phyloP scores from a whole-genome alignment of 2,797 vertebrate genomes.

The Anguilla pacifica region DNA sequence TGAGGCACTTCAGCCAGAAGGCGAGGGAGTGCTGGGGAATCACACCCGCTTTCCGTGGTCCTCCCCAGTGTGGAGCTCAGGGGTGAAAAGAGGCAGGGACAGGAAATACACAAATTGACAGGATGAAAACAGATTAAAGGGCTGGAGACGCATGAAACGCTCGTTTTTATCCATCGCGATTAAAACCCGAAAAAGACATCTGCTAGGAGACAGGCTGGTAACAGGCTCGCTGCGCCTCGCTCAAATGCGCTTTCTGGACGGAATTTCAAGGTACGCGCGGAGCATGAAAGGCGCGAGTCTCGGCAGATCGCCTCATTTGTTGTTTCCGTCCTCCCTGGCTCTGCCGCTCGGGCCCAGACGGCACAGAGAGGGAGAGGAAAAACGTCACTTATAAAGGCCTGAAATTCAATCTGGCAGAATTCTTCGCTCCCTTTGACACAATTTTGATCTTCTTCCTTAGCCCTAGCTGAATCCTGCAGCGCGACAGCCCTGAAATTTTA shows the following conservation, averaged over 20 bases:
- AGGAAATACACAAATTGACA: slow-evolving; percentile 27
- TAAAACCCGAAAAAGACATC: slow-evolving; percentile 49
- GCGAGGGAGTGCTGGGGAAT: background rate
- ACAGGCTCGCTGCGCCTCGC: slow-evolving; percentile 11
- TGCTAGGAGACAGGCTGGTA: slow-evolving; percentile 37
- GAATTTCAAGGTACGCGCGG: slow-evolving; percentile 39
- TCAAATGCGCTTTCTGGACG: slow-evolving; percentile 36
- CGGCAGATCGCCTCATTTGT: slow-evolving; percentile 27
- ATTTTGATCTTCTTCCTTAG: slow-evolving; percentile 20
- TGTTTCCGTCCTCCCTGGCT: slow-evolving; percentile 30
- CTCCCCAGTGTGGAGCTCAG: background rate
- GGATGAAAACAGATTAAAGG: slow-evolving; percentile 37
- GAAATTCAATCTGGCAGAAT: slow-evolving; percentile 30
- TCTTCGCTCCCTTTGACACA: slow-evolving; percentile 22
- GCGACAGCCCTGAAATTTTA: slow-evolving; percentile 41
- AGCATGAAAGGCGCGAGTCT: slow-evolving; percentile 37
- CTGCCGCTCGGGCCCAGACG: background rate
- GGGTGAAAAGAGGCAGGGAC: slow-evolving; percentile 14
- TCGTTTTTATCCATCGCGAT: slow-evolving; percentile 36
- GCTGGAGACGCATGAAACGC: slow-evolving; percentile 46
- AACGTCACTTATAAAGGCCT: slow-evolving; percentile 13
- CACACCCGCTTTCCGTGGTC: background rate
- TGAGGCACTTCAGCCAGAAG: slow-evolving; percentile 8
- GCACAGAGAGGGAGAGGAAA: background rate
- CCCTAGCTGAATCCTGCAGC: slow-evolving; percentile 34